Conservation (phyloP, 2,888 invertebrate genomes). For the Drosophila antonietae region DNA sequence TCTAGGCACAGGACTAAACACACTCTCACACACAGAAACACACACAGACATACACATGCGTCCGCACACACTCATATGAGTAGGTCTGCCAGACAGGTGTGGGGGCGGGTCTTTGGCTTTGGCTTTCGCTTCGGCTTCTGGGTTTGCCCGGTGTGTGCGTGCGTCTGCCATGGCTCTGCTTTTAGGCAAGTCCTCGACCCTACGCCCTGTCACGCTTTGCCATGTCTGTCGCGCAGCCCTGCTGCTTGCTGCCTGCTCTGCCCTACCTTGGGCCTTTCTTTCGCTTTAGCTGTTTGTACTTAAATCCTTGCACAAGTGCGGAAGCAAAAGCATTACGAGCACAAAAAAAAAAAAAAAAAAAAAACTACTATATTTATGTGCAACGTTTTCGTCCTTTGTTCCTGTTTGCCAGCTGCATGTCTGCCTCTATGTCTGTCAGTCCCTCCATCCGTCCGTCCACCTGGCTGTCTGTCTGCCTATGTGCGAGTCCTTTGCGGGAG, state of each 20-base stretch:
- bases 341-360: conserved; percentile 24
- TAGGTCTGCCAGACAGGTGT: conserved; percentile 28
- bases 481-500: conserved; percentile 24
- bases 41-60: conserved; percentile 1
- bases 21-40: conserved; percentile 15
- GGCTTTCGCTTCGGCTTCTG: not conserved
- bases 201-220: conserved; percentile 31
- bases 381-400: conserved; percentile 62
- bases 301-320: conserved; percentile 55
- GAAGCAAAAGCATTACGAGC: conserved; percentile 71
- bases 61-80: conserved; percentile 15
- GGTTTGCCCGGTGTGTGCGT: conserved; percentile 21
- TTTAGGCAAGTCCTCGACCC: conserved; percentile 55
- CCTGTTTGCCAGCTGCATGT: conserved; percentile 43
- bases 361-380: conserved; percentile 59
- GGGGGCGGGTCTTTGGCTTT: not conserved
- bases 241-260: not conserved
- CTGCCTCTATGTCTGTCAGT: conserved; percentile 31
- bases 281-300: conserved; percentile 27
- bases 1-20: conserved; percentile 54
- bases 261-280: conserved; percentile 1
- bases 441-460: conserved; percentile 6
- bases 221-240: conserved; percentile 16
- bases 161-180: conserved; percentile 29
- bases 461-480: conserved; percentile 19